These are phyloP conservation scores for Paratrypauchen microcephalus DNA, from an alignment of 2,797 vertebrate species.

Conservation along the genomic window DNA sequence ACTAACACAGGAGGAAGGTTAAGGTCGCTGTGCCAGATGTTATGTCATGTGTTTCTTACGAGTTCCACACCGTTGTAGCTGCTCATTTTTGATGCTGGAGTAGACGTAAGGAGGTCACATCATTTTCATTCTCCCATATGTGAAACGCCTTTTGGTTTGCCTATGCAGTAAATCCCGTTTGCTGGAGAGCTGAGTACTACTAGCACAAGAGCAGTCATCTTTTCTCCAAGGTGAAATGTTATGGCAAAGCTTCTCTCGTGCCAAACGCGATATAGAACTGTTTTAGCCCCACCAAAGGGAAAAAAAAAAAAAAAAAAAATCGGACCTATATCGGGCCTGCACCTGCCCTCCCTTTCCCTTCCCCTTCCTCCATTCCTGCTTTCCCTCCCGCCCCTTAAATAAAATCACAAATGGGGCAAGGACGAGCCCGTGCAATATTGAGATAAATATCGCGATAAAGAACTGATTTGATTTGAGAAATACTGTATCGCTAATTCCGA, in stretches of 20 bases:
- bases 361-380: neutral
- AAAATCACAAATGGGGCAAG: constrained; percentile 1
- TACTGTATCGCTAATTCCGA: neutral
- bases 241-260: constrained; percentile 30
- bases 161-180: neutral
- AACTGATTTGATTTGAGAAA: neutral
- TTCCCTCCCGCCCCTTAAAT: neutral
- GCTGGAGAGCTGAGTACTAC: constrained; percentile 29
- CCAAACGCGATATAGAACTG: constrained; percentile 22
- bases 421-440: neutral
- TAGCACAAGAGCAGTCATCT: constrained; percentile 47
- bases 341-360: constrained; percentile 17
- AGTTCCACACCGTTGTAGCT: neutral
- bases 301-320: constrained; percentile 31
- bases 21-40: neutral
- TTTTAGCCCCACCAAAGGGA: constrained; percentile 24
- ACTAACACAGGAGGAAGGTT: too few relatives aligned
- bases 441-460: neutral
- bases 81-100: neutral
- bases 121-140: neutral
- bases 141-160: constrained; percentile 8
- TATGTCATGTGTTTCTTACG: neutral
- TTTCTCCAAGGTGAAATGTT: constrained; percentile 62
- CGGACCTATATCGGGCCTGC: constrained; percentile 41
- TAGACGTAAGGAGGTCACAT: constrained; percentile 1